Evolutionary conservation across 2,113 vertebrate species (phyloP).

Genomic region (Atherinomorus stipes): DNA sequence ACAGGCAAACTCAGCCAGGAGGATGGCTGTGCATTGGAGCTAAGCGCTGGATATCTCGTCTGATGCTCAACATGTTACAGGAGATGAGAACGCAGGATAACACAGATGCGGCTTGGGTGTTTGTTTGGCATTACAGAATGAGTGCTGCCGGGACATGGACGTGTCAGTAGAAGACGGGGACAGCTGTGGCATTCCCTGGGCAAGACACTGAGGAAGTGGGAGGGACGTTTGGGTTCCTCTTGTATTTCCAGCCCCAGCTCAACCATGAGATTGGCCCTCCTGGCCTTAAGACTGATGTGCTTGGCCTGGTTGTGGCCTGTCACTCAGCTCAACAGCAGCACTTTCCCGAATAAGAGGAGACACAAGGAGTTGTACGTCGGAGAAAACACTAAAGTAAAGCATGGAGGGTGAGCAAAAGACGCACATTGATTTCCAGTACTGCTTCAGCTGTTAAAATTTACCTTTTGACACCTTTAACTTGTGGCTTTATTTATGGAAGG

Average conservation of each 20-base stretch:
- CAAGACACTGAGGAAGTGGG: conserved; percentile 55
- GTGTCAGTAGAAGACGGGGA: conserved; percentile 46
- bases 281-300: conserved; percentile 78
- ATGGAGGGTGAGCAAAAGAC: conserved; percentile 76
- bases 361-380: conserved; percentile 76
- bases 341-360: conserved; percentile 72
- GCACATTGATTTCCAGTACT: not conserved
- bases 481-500: not conserved
- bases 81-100: conserved; percentile 57
- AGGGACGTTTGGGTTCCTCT: conserved; percentile 67
- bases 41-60: conserved; percentile 55
- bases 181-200: conserved; percentile 55
- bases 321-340: conserved; percentile 74
- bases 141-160: conserved; percentile 63
- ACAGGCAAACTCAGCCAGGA: conserved; percentile 45
- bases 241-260: conserved; percentile 38
- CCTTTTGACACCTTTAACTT: not conserved
- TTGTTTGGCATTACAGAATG: conserved; percentile 48
- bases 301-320: conserved; percentile 79
- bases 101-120: conserved; percentile 10
- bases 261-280: conserved; percentile 76
- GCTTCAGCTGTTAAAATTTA: not conserved
- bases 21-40: conserved; percentile 45
- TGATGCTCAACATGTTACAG: conserved; percentile 52
- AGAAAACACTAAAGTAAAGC: conserved; percentile 72